These are phyloP conservation scores for Tangara arthus DNA, from an alignment of 2,797 vertebrate genomes.

Conservation along the genomic window DNA sequence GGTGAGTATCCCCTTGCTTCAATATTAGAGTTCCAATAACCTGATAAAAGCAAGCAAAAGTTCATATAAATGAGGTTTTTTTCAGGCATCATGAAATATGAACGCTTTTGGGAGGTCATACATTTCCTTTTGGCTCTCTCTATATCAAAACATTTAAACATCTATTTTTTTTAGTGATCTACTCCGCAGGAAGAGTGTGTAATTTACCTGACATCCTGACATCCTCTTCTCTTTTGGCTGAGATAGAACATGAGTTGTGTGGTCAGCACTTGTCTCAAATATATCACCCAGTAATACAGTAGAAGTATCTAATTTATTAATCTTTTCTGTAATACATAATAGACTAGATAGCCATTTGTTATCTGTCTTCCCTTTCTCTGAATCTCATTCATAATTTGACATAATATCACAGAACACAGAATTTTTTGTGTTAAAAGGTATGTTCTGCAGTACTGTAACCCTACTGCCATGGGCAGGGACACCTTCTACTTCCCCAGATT, in stretches of 20 bases:
- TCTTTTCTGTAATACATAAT: neutral
- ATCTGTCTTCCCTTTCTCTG: neutral
- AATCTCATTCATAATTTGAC: neutral
- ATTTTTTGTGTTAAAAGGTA: neutral
- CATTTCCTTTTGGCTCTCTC: neutral
- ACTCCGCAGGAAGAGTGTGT: neutral
- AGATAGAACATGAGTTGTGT: neutral
- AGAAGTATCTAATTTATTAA: neutral
- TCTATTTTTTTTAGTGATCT: neutral
- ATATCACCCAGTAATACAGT: neutral
- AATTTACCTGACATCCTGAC: neutral
- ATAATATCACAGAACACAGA: neutral
- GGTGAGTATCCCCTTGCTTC: neutral
- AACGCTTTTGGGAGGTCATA: neutral
- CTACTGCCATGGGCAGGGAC: rapidly evolving
- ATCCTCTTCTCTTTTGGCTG: neutral
- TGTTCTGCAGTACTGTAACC: neutral
- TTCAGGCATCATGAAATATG: neutral
- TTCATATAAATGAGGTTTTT: neutral
- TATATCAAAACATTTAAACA: neutral
- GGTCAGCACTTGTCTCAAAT: neutral
- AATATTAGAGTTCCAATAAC: neutral
- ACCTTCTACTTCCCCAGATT: neutral
- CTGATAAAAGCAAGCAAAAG: neutral
- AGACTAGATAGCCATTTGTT: neutral